These are phyloP conservation scores for Galaxea fascicularis DNA, from an alignment of 92 coral and sea anemone genomes.

Conservation along the genomic window DNA sequence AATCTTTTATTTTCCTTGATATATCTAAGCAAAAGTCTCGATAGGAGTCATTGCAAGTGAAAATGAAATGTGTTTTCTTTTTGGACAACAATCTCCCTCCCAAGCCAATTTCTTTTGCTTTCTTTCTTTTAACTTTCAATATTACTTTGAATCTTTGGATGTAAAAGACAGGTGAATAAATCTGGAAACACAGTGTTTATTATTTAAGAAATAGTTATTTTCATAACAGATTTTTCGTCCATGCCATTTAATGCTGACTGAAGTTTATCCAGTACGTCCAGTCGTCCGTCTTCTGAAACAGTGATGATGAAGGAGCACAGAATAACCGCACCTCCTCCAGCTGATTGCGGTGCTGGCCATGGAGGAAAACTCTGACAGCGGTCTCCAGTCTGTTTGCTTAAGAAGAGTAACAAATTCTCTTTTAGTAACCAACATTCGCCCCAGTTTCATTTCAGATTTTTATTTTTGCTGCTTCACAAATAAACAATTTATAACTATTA, in stretches of 20 bases:
- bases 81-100: too few relatives aligned
- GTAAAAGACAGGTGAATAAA: not conserved
- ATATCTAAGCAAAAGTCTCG: too few relatives aligned
- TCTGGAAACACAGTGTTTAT: not conserved
- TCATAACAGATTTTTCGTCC: not conserved
- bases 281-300: too few relatives aligned
- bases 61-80: too few relatives aligned
- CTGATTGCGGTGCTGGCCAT: constrained; percentile 43
- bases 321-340: constrained; percentile 55
- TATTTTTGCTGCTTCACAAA: too few relatives aligned
- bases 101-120: not conserved
- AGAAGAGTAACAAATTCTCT: too few relatives aligned
- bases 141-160: not conserved
- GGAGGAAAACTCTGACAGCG: constrained; percentile 56
- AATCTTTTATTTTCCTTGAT: too few relatives aligned
- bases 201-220: not conserved
- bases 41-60: too few relatives aligned
- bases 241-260: not conserved
- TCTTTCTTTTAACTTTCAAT: not conserved
- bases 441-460: too few relatives aligned
- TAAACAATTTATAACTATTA: too few relatives aligned
- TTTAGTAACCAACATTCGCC: too few relatives aligned
- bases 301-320: constrained; percentile 50
- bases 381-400: constrained; percentile 18
- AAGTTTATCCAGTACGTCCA: too few relatives aligned